phyloP scores from a whole-genome alignment of 2,888 invertebrate species.

The Harpalus rubripes region DNA sequence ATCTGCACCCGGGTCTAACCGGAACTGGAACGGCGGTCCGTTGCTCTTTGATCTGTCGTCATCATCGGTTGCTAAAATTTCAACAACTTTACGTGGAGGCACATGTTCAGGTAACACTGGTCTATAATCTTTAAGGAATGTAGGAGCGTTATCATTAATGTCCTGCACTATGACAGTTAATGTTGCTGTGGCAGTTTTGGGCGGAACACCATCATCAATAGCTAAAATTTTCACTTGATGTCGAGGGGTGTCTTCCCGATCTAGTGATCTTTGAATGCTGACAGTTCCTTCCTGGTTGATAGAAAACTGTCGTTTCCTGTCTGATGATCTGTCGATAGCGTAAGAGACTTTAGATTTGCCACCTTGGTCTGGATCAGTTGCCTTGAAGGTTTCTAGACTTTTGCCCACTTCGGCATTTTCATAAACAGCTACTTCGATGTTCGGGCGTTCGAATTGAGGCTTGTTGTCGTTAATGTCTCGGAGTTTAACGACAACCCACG shows the following conservation, averaged over 20 bases:
- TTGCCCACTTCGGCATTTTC: slow-evolving; percentile 96
- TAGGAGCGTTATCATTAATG: slow-evolving; percentile 96
- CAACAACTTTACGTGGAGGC: slow-evolving; percentile 93
- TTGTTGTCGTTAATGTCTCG: slow-evolving; percentile 98
- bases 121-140: slow-evolving; percentile 94
- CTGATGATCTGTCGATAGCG: slow-evolving; percentile 94
- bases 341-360: slow-evolving; percentile 95
- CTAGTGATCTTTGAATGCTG: slow-evolving; percentile 93
- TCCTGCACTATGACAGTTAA: slow-evolving; percentile 96
- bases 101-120: slow-evolving; percentile 96
- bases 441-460: slow-evolving; percentile 95
- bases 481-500: slow-evolving; percentile 95
- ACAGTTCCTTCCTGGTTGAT: slow-evolving; percentile 97
- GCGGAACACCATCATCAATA: slow-evolving; percentile 95
- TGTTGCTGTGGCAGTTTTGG: slow-evolving; percentile 95
- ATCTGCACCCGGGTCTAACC: slow-evolving; percentile 95
- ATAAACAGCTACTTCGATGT: slow-evolving; percentile 93
- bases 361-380: slow-evolving; percentile 97
- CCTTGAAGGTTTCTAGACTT: slow-evolving; percentile 94
- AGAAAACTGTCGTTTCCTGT: slow-evolving; percentile 94
- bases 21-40: slow-evolving; percentile 97
- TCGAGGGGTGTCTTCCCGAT: slow-evolving; percentile 95
- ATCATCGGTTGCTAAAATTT: slow-evolving; percentile 95
- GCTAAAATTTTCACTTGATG: slow-evolving; percentile 98
- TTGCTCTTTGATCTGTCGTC: slow-evolving; percentile 96